Base-by-base conservation (phyloP, 2,888 invertebrate species). In the Andrena haemorrhoa region DNA sequence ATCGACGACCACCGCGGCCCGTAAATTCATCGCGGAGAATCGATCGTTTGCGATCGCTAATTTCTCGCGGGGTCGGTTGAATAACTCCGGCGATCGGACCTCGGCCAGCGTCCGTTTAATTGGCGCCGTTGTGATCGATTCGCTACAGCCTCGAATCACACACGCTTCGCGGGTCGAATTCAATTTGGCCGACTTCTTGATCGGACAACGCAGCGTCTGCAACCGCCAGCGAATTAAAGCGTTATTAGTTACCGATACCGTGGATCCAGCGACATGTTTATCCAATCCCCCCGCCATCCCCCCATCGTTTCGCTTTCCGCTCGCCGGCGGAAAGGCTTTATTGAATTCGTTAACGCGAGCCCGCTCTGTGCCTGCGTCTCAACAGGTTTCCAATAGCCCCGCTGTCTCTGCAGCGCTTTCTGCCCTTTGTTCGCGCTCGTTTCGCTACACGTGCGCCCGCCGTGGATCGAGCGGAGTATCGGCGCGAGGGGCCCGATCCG, bases 301-400 rank as follows among this genome's bases (percentile, higher is more conserved):
- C 29, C 1, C 12, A 0, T 5, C 26, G 16, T 12, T 8, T 53
- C 23, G 8, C 12, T 35, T 47, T 63, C 33, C 41, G 26, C 10
- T 23, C n/a, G 16, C 16, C 8, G 12, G 58, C 10, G 26, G 41
- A 23, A 65, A 47, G 60, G 69, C 70, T 74, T 79, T 65, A 81
- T 81, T 26, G 70, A 79, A 79, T 74, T 74, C 65, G 65, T 81
- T 80, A 80, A 68, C 56, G 63, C 49, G 58, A 51, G 23, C 33
- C 20, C 16, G 41, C 16, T 41, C 41, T 63, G 35, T 29, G 26
- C 1, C 7, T 33, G 12, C 49, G 56, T 80, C 72, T 78, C 80
- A 80, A 78, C 78, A 69, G 64, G 68, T 78, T 76, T 79, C 71
- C 76, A 49, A 79, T 79, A 76, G 56, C 7, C 7, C 12, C 16